A percentile compares a stretch with the other conserved stretches of the same genome.
Conservation (phyloP, 1,140 invertebrate genomes). For the Tetragonula clypearis region DNA sequence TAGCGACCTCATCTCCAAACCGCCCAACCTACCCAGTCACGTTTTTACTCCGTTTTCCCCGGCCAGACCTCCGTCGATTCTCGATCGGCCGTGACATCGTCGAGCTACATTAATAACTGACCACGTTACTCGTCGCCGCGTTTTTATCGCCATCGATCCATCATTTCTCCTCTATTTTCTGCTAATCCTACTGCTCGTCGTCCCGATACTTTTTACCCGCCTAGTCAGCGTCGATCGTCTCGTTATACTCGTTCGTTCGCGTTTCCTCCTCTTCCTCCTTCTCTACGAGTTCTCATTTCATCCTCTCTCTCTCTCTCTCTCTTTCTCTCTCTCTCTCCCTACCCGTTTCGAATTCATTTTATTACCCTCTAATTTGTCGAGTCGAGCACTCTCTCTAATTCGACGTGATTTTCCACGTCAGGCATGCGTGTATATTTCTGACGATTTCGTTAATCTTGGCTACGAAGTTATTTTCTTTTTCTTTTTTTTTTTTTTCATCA, state of each 20-base stretch:
- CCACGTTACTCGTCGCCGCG: constrained; percentile 50
- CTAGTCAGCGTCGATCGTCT: constrained; percentile 3
- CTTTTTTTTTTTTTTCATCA: no score
- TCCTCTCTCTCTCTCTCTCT: background rate
- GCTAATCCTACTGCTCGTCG: constrained; percentile 35
- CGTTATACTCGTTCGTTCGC: background rate
- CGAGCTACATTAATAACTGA: constrained; percentile 52
- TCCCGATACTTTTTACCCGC: constrained; percentile 35
- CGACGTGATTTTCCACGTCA: background rate
- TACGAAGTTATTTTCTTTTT: no score
- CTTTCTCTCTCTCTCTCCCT: background rate
- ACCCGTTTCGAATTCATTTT: constrained; percentile 13
- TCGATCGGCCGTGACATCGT: constrained; percentile 50
- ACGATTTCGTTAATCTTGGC: background rate
- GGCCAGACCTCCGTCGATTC: constrained; percentile 44
- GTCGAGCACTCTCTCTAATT: background rate
- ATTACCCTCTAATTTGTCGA: constrained; percentile 17
- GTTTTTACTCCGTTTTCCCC: constrained; percentile 38
- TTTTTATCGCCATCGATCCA: constrained; percentile 49
- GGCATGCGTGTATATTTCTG: background rate
- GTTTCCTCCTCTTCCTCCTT: background rate
- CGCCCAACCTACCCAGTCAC: constrained; percentile 34
- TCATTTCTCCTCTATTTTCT: constrained; percentile 48
- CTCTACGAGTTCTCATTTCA: constrained; percentile 15
- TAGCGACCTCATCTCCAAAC: constrained; percentile 68